Base-by-base conservation (phyloP, 35 echinoderm and acorn worm species). In the Antedon bifida region DNA sequence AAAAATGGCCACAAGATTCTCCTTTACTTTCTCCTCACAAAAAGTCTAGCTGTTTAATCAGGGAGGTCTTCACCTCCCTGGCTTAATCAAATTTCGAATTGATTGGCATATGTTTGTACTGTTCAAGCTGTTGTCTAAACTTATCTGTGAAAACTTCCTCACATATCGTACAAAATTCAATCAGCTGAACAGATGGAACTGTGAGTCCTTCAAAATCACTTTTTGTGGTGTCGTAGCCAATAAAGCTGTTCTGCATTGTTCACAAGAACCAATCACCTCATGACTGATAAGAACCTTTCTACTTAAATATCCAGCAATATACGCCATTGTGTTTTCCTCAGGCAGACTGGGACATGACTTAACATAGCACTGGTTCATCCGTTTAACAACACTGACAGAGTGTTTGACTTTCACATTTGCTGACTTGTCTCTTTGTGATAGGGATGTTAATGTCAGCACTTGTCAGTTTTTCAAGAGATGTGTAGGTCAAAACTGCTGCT, bases 11-110 rank as follows among this genome's bases (percentile, higher is more conserved):
- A 89, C 82, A 30, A 84, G 76, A 78, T 55, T 74, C 34, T 73
- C 74, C 33, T 34, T 81, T 10, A 84, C 35, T 84, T 75, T 84
- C 46, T 89, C 82, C 77, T 73, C 36, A 75, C 87, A 84, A n/a
- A 84, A 8, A 44, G 16, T n/a, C n/a, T n/a, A n/a, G n/a, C 38
- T 42, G 38, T 42, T 7, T 4, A 42, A 14, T 42, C 4, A 4
- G 4, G 38, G 4, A 42, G 38, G 38, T 42, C 14, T 42, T 42
- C 14, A 7, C 5, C 51, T 64, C 23, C 16, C 39, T 44, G 5
- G 39, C 26, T 64, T 64, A 2, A 64, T 64, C 1, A 21, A 11
- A 64, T 21, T 19, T 23, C 9, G 5, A 12, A 64, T 64, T 23
- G 19, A 7, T 1, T 64, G 23, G 23, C 51, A 16, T 64, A 64